Percentiles rank a stretch among this genome's conserved stretches.
Conservation (phyloP, 2,888 invertebrate species). For the Drosophila testacea region DNA sequence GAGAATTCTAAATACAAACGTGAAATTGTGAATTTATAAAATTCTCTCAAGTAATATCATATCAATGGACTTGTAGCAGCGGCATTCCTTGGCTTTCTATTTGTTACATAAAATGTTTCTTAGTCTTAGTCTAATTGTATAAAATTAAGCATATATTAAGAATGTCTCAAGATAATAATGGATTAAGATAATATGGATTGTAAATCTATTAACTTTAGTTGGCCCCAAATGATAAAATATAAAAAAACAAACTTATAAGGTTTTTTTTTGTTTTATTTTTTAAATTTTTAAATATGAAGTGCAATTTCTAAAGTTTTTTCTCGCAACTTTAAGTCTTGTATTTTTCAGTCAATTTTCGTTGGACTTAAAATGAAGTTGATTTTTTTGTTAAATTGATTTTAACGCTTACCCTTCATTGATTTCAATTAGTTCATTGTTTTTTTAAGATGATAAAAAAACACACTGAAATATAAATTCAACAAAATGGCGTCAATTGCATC, state of each 20-base stretch:
- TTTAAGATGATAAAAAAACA: slow-evolving; percentile 7
- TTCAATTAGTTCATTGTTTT: slow-evolving; percentile 36
- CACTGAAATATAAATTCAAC: slow-evolving; percentile 18
- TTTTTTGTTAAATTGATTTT: slow-evolving; percentile 18
- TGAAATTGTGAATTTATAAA: too few relatives aligned
- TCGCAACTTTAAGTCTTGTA: neutral
- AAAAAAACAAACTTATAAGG: neutral
- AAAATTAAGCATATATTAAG: too few relatives aligned
- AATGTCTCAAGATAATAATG: too few relatives aligned
- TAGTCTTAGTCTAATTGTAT: too few relatives aligned
- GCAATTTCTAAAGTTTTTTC: too few relatives aligned
- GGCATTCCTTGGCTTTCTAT: too few relatives aligned
- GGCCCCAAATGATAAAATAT: neutral
- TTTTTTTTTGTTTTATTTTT: too few relatives aligned
- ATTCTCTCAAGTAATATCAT: too few relatives aligned
- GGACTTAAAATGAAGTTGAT: neutral
- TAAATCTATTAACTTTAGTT: neutral
- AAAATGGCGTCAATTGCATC: slow-evolving; percentile 26
- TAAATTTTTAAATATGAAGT: too few relatives aligned
- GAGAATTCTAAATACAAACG: too few relatives aligned
- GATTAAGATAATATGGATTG: neutral
- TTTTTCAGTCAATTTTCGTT: slow-evolving; percentile 1
- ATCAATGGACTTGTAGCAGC: too few relatives aligned
- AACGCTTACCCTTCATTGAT: neutral
- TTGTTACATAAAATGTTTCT: too few relatives aligned